Conservation (phyloP, 1,140 invertebrate genomes). For the Zaprionus davidi region DNA sequence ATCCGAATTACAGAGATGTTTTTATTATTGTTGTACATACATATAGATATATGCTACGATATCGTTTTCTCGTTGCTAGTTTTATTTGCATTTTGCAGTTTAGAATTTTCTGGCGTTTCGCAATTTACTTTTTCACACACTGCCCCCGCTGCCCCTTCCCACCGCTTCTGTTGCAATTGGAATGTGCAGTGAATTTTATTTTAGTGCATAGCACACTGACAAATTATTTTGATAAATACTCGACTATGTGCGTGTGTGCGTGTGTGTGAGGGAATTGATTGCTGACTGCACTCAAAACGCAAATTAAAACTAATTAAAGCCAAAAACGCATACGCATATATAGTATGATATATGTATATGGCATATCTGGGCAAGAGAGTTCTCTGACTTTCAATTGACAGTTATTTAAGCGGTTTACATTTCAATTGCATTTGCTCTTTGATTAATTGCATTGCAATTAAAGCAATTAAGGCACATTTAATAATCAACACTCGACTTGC, state of each 20-base stretch:
- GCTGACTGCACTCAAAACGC: slow-evolving; percentile 41
- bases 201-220: slow-evolving; percentile 31
- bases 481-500: slow-evolving; percentile 55
- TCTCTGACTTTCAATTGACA: slow-evolving; percentile 27
- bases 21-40: slow-evolving; percentile 13
- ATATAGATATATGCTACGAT: neutral
- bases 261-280: slow-evolving; percentile 25
- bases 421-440: slow-evolving; percentile 50
- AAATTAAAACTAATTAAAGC: slow-evolving; percentile 77
- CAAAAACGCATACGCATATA: slow-evolving; percentile 30
- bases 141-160: neutral
- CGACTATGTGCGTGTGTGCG: neutral
- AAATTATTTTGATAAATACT: slow-evolving; percentile 49
- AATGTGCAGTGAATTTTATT: slow-evolving; percentile 63
- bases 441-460: slow-evolving; percentile 73
- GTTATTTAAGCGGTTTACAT: slow-evolving; percentile 49
- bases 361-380: neutral
- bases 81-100: slow-evolving; percentile 44
- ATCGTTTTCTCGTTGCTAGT: slow-evolving; percentile 22
- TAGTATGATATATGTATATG: neutral
- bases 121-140: slow-evolving; percentile 64
- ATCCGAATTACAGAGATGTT: slow-evolving; percentile 44
- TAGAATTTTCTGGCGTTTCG: slow-evolving; percentile 62
- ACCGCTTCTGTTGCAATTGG: slow-evolving; percentile 6
- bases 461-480: slow-evolving; percentile 66